Conservation (phyloP, 2,888 invertebrate genomes). For the Acanthosepion lycidas region DNA sequence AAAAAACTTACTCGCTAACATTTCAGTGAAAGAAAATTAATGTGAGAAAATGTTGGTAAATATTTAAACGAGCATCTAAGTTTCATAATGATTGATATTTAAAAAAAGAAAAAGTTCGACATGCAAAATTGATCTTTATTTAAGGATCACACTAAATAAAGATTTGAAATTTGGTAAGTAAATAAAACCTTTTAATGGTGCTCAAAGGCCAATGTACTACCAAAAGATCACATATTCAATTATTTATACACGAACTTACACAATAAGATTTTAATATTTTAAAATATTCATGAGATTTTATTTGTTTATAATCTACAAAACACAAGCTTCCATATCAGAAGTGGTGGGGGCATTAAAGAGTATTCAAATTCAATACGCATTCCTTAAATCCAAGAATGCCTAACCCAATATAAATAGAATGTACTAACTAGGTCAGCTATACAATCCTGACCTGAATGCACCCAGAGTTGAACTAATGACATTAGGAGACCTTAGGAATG, state of each 20-base stretch:
- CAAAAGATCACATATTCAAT: not conserved
- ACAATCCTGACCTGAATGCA: conserved; percentile 9
- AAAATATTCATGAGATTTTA: not conserved
- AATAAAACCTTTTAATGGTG: not conserved
- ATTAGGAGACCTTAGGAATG: not conserved
- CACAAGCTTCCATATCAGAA: not conserved
- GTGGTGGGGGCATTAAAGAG: not conserved
- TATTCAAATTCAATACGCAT: conserved; percentile 2
- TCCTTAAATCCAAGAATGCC: not conserved
- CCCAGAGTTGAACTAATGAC: not conserved
- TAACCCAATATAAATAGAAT: not conserved
- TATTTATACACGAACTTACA: not conserved
- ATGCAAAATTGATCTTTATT: no score
- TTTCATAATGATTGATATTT: no score
- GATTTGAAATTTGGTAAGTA: no score
- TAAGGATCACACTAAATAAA: no score
- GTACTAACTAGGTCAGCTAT: not conserved
- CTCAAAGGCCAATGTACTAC: not conserved
- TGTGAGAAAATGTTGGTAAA: no score
- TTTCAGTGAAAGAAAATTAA: no score
- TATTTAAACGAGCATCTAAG: no score
- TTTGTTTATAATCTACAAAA: not conserved
- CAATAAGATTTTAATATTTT: not conserved
- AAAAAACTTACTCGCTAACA: no score
- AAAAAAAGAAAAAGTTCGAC: no score